phyloP scores from a whole-genome alignment of 1,140 invertebrate genomes.

The Drosophila grimshawi region DNA sequence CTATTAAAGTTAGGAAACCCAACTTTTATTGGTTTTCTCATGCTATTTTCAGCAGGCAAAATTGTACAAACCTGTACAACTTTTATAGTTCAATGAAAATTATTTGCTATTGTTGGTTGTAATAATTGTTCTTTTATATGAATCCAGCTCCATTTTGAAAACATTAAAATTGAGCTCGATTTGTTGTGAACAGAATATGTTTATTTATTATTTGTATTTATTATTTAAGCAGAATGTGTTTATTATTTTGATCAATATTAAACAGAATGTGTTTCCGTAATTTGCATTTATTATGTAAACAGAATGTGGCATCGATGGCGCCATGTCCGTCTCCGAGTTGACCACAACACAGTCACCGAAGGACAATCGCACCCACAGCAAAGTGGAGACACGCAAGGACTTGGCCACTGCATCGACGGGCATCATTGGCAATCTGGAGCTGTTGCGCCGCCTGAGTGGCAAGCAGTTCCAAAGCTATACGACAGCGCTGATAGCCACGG shows the following conservation, averaged over 20 bases:
- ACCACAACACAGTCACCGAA: slow-evolving; percentile 70
- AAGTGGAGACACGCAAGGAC: slow-evolving; percentile 70
- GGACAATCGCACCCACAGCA: slow-evolving; percentile 62
- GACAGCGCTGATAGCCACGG: slow-evolving; percentile 95
- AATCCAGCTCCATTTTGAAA: too few relatives aligned
- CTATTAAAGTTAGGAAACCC: background rate
- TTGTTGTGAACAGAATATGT: too few relatives aligned
- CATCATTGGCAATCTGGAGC: slow-evolving; percentile 78
- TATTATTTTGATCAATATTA: too few relatives aligned
- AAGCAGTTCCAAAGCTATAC: slow-evolving; percentile 94
- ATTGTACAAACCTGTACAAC: too few relatives aligned
- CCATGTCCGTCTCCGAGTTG: slow-evolving; percentile 87
- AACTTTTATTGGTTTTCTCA: too few relatives aligned
- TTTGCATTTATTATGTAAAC: background rate
- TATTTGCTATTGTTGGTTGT: too few relatives aligned
- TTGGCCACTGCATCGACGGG: slow-evolving; percentile 78
- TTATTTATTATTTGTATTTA: background rate
- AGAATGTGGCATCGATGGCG: slow-evolving; percentile 86
- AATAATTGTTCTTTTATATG: too few relatives aligned
- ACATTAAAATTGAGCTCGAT: too few relatives aligned
- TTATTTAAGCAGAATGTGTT: slow-evolving; percentile 84
- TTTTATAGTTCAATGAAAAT: too few relatives aligned
- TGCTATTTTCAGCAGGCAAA: too few relatives aligned
- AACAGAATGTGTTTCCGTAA: background rate
- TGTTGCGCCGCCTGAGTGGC: slow-evolving; percentile 89